Evolutionary conservation across 37 sponge, comb jelly and placozoan genomes (phyloP).

Genomic region (Haliclona indistincta): DNA sequence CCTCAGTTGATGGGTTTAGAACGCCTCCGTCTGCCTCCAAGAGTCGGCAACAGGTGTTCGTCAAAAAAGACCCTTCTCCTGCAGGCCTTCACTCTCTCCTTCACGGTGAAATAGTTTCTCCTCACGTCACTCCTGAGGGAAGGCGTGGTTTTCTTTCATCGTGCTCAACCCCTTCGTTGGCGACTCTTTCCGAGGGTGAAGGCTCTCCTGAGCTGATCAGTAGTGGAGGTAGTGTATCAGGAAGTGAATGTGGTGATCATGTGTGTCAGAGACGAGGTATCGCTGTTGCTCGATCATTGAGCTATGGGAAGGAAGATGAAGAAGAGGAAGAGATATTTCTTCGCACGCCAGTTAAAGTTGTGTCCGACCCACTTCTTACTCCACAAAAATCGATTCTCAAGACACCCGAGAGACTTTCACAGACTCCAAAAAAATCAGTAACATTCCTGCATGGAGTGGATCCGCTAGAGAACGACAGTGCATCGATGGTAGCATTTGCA

Average conservation of each 20-base stretch:
- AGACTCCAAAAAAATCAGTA: neutral
- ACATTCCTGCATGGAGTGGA: neutral
- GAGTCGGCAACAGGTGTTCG: neutral
- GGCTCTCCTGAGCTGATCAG: constrained; percentile 2
- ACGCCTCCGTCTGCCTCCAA: neutral
- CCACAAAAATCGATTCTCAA: neutral
- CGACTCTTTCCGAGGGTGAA: too few relatives aligned
- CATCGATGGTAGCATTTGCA: constrained; percentile 55
- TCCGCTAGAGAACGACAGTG: constrained; percentile 29
- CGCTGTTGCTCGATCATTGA: constrained; percentile 12
- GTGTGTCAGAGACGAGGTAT: neutral
- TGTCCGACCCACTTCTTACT: neutral
- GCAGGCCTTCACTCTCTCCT: constrained; percentile 42
- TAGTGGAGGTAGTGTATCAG: neutral
- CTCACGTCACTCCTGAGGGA: neutral
- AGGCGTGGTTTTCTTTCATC: too few relatives aligned
- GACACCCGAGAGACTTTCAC: neutral
- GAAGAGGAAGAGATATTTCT: neutral
- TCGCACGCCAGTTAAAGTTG: neutral
- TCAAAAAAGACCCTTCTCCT: constrained; percentile 45
- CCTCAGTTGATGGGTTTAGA: neutral
- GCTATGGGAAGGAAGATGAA: constrained; percentile 7
- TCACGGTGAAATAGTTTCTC: constrained; percentile 20
- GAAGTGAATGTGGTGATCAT: neutral
- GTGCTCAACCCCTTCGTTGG: neutral